Evolutionary conservation across 2,797 vertebrate genomes (phyloP).

Genomic region (Sebastolobus altivelis): DNA sequence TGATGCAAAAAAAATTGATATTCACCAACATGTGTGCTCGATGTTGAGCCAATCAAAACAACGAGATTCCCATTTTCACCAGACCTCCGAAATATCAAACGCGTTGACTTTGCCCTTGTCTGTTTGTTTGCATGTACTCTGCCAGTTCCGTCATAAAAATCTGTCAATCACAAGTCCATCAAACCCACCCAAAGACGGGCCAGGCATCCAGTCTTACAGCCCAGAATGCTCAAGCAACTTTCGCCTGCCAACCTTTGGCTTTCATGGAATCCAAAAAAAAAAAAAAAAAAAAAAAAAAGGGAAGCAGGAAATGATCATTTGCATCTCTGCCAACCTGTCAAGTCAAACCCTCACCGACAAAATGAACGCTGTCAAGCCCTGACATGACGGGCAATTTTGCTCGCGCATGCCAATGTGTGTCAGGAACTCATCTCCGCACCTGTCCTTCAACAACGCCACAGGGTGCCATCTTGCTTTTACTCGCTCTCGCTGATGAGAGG

Average conservation of each 20-base stretch:
- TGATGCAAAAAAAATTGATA: background rate
- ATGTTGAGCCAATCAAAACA: slow-evolving; percentile 39
- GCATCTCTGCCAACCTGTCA: slow-evolving; percentile 84
- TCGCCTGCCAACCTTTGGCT: slow-evolving; percentile 76
- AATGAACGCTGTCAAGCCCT: slow-evolving; percentile 81
- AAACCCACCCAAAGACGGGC: slow-evolving; percentile 21
- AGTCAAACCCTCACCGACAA: slow-evolving; percentile 79
- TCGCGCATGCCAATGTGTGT: slow-evolving; percentile 77
- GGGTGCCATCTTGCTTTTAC: slow-evolving; percentile 80
- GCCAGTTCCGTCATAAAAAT: slow-evolving; percentile 50
- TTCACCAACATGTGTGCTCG: slow-evolving; percentile 3
- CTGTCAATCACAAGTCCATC: slow-evolving; percentile 54
- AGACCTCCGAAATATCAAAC: slow-evolving; percentile 41
- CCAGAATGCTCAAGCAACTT: slow-evolving; percentile 55
- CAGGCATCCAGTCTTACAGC: slow-evolving; percentile 20
- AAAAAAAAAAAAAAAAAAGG: slow-evolving; percentile 16
- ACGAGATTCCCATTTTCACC: slow-evolving; percentile 26
- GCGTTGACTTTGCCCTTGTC: slow-evolving; percentile 45
- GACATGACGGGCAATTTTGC: slow-evolving; percentile 67
- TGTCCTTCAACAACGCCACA: slow-evolving; percentile 76
- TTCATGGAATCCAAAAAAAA: slow-evolving; percentile 67
- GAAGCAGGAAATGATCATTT: slow-evolving; percentile 86
- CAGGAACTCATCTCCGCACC: slow-evolving; percentile 79
- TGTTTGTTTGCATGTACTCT: slow-evolving; percentile 56
- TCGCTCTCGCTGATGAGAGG: slow-evolving; percentile 59